Conservation (phyloP, 2,888 invertebrate genomes). For the Drosophila incognita region DNA sequence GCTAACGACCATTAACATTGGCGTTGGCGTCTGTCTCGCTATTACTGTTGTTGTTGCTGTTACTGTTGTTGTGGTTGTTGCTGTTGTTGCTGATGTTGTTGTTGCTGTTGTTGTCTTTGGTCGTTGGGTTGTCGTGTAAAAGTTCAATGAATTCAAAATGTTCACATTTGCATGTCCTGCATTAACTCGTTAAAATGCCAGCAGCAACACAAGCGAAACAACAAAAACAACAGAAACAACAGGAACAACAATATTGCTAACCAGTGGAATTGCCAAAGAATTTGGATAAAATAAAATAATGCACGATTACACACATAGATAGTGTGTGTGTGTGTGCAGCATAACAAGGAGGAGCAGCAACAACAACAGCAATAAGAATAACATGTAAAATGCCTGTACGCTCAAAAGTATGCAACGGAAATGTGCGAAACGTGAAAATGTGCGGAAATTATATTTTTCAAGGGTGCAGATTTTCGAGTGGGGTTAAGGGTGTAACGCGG, state of each 20-base stretch:
- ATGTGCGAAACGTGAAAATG: conserved; percentile 78
- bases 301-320: conserved; percentile 24
- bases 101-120: conserved; percentile 39
- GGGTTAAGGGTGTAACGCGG: not conserved
- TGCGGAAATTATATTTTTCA: conserved; percentile 75
- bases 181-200: conserved; percentile 82
- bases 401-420: conserved; percentile 77
- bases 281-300: conserved; percentile 74
- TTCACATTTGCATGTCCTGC: conserved; percentile 81
- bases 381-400: conserved; percentile 64
- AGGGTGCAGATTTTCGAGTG: conserved; percentile 44
- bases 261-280: conserved; percentile 57
- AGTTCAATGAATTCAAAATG: conserved; percentile 81
- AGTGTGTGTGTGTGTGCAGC: conserved; percentile 4
- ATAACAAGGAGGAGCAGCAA: conserved; percentile 5
- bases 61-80: not conserved
- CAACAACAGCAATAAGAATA: conserved; percentile 23
- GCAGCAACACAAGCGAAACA: conserved; percentile 50
- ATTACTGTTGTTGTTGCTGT: not conserved
- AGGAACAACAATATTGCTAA: conserved; percentile 40
- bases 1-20: not conserved
- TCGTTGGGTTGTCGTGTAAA: conserved; percentile 56
- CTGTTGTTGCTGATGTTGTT: conserved; percentile 5
- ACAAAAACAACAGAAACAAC: conserved; percentile 29
- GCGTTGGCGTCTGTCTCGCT: conserved; percentile 5